Evolutionary conservation across 2,888 invertebrate species (phyloP), one percentile per base, ranked within the genome.

Genomic region (Biston betularia): DNA sequence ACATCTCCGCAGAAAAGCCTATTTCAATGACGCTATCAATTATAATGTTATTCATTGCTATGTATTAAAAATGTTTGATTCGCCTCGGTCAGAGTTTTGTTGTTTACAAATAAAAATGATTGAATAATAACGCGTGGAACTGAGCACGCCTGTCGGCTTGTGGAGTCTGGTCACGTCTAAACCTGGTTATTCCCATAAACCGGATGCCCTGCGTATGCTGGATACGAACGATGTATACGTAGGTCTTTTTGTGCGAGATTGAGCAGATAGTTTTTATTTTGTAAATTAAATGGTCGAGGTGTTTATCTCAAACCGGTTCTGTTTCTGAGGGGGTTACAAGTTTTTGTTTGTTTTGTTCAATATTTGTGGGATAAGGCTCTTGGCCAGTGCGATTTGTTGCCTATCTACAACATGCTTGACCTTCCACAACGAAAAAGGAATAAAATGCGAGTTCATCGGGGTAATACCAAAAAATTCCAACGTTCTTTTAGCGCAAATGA

Each of bases 131-230:
- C 80, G 79, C 83, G 82, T 80, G 75, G 38, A 38, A 6, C 38
- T 71, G 45, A 75, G 71, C 73, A 78, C 80, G 83, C 80, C 82
- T 76, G 76, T 69, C 76, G 83, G 86, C 85, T 89, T 86, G 80
- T 80, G 65, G 65, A 87, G 78, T 85, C 84, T 58, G 71, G 66
- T 72, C 89, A 88, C 88, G 88, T 88, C 70, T 68, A 65, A 66
- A 75, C 82, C 79, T 86, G 90, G 89, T 87, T 89, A 89, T 88
- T 79, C 89, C 87, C 85, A 79, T 84, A 85, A 89, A 88, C 89
- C 89, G 90, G 90, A 89, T 85, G 76, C 78, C 74, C 49, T 54
- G 34, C 59, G 35, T 38, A 35, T 24, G 46, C 45, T 54, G 62
- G 66, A 34, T 38, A 34, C 58, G 6, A 48, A 52, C 76, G 60